A percentile compares a stretch with the other conserved stretches of the same genome.
Conservation (phyloP, 2,888 invertebrate species). For the Caenorhabditis sp. region DNA sequence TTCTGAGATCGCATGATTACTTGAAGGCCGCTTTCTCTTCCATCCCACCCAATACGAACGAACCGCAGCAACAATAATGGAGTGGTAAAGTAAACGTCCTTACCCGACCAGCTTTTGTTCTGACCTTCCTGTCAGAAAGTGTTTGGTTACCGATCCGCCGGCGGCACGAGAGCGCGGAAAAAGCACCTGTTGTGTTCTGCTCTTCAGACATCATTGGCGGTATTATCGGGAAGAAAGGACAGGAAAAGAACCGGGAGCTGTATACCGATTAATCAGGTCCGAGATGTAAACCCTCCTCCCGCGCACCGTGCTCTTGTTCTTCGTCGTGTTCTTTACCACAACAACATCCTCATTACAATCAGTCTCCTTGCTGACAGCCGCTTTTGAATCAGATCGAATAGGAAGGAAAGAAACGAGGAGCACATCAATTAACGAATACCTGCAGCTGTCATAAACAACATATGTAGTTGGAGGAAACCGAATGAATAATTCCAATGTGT, state of each 20-base stretch:
- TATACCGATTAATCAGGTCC: conserved; percentile 43
- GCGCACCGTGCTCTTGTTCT: conserved; percentile 43
- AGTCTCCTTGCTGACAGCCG: conserved; percentile 45
- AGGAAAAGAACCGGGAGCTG: conserved; percentile 22
- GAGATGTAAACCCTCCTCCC: conserved; percentile 33
- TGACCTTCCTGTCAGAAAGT: conserved; percentile 32
- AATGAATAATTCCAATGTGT: conserved; percentile 44
- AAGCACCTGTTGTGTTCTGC: conserved; percentile 50
- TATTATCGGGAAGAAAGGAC: conserved; percentile 13
- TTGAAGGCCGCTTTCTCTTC: not conserved
- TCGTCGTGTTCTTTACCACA: conserved; percentile 26
- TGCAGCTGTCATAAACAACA: conserved; percentile 67
- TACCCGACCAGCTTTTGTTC: conserved; percentile 8
- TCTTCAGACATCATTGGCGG: conserved; percentile 50
- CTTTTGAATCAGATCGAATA: conserved; percentile 34
- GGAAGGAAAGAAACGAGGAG: no score
- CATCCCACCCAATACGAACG: not conserved
- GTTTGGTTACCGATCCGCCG: conserved; percentile 38
- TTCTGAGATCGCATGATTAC: conserved; percentile 52
- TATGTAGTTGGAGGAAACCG: conserved; percentile 28
- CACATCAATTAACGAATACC: conserved; percentile 67
- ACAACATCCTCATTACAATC: conserved; percentile 57
- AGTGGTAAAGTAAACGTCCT: not conserved
- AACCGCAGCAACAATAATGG: conserved; percentile 19
- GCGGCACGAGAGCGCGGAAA: conserved; percentile 29